Conservation (phyloP, 2,797 vertebrate species). For the Siniperca scherzeri region DNA sequence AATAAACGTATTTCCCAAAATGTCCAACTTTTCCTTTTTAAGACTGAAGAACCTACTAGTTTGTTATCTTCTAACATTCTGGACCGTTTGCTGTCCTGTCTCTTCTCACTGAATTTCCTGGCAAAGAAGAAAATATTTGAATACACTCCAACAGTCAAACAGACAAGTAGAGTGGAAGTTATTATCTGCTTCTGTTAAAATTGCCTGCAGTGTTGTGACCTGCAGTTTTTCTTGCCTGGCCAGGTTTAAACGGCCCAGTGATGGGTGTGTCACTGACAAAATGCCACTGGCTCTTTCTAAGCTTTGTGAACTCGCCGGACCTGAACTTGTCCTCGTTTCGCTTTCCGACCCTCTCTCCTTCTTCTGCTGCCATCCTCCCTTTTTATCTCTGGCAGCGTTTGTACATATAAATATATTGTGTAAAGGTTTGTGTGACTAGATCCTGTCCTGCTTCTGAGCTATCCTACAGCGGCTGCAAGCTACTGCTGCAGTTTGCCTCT, state of each 20-base stretch:
- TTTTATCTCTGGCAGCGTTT: slow-evolving; percentile 37
- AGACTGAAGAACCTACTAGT: not conserved
- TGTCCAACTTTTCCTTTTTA: not conserved
- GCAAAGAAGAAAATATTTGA: slow-evolving; percentile 35
- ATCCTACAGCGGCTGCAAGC: slow-evolving; percentile 29
- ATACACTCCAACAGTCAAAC: slow-evolving; percentile 28
- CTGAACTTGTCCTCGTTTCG: slow-evolving; percentile 68
- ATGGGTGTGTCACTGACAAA: slow-evolving; percentile 70
- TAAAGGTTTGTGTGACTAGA: slow-evolving; percentile 42
- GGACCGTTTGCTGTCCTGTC: slow-evolving; percentile 5
- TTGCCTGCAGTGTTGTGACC: slow-evolving; percentile 67
- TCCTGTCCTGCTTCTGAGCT: slow-evolving; percentile 37
- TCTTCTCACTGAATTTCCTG: slow-evolving; percentile 27
- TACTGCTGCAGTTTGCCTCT: slow-evolving; percentile 25
- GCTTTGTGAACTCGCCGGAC: slow-evolving; percentile 63
- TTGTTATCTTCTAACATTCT: not conserved
- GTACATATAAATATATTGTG: slow-evolving; percentile 41
- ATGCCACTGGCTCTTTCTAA: slow-evolving; percentile 58
- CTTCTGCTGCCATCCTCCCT: slow-evolving; percentile 28
- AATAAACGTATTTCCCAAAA: slow-evolving; percentile 1
- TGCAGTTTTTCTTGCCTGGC: slow-evolving; percentile 81
- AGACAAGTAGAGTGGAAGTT: slow-evolving; percentile 20
- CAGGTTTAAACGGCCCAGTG: slow-evolving; percentile 71
- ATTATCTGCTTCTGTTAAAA: slow-evolving; percentile 29
- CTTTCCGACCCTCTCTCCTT: slow-evolving; percentile 32